Evolutionary conservation across 2,888 invertebrate genomes (phyloP), one percentile per base, ranked within the genome.

Genomic region (Lamellibrachia satsuma): DNA sequence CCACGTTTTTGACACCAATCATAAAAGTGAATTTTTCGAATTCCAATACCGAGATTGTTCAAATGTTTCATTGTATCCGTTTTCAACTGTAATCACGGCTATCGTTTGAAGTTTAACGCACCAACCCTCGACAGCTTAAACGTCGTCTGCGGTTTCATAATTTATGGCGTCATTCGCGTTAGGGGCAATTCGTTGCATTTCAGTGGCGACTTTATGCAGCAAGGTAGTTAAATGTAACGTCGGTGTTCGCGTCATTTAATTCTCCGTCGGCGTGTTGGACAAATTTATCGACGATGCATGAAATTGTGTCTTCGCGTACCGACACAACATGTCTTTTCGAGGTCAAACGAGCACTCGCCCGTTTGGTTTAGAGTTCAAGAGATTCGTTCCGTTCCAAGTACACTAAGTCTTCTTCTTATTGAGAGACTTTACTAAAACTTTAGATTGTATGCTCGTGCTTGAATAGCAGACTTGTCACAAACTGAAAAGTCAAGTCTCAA

Each of bases 11-110:
- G n/a, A 75, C 15, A 15, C n/a, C 6, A 75, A 6, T 75, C 11
- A 75, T 75, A 75, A 75, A 15, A 75, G 75, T 75, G 75, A 75
- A 75, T 75, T 75, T 75, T 75, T 22, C 75, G 75, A 75, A 75
- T 75, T 15, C 75, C 75, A 1, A 22, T 75, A 15, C 6, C 22
- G 75, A 75, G 22, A 75, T 75, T 75, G 75, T 75, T 22, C 15
- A 75, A 75, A 75, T n/a, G 75, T 22, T 75, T 75, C 22, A 75
- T 22, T 75, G 75, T n/a, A 22, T 15, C 22, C 0, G 11, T 15
- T 75, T 75, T 22, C n/a, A 22, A 11, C 22, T 6, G 15, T 8
- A 75, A 75, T 75, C 22, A 22, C 75, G 75, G 75, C 75, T 75
- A 22, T 75, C 15, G 75, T 75, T 75, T 75, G 75, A 75, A 1